Conservation (phyloP, 2,113 vertebrate species). For the Charadrius vociferus region DNA sequence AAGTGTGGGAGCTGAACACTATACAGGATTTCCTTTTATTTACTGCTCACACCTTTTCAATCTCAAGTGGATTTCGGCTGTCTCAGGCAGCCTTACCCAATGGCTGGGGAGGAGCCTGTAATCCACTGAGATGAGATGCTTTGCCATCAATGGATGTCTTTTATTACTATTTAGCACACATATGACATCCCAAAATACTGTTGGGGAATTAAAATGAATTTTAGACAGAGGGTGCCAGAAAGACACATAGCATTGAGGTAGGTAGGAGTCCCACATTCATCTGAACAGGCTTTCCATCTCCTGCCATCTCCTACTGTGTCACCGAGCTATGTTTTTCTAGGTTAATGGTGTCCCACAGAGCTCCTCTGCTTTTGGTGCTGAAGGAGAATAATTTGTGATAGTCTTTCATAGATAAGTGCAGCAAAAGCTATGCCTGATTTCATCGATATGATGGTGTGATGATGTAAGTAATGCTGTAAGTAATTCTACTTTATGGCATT, state of each 20-base stretch:
- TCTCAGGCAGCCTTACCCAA: neutral
- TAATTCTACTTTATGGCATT: neutral
- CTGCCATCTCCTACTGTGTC: neutral
- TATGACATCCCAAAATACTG: neutral
- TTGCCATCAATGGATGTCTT: neutral
- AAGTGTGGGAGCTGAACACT: constrained; percentile 26
- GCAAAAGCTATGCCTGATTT: neutral
- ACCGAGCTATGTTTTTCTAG: neutral
- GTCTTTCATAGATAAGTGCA: neutral
- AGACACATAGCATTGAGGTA: neutral
- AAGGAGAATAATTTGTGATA: neutral
- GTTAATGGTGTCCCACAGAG: neutral
- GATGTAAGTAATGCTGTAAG: neutral
- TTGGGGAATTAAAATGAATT: neutral
- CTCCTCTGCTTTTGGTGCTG: neutral
- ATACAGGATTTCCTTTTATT: constrained; percentile 47
- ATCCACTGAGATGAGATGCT: neutral
- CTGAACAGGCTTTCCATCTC: neutral
- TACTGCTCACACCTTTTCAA: constrained; percentile 49
- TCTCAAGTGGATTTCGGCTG: constrained; percentile 31
- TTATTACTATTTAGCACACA: neutral
- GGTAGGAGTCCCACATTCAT: neutral
- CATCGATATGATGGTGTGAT: neutral
- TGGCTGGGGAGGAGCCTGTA: neutral
- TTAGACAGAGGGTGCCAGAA: neutral